These are phyloP conservation scores for Euwallacea fornicatus DNA, from an alignment of 1,140 invertebrate species.

Conservation along the genomic window DNA sequence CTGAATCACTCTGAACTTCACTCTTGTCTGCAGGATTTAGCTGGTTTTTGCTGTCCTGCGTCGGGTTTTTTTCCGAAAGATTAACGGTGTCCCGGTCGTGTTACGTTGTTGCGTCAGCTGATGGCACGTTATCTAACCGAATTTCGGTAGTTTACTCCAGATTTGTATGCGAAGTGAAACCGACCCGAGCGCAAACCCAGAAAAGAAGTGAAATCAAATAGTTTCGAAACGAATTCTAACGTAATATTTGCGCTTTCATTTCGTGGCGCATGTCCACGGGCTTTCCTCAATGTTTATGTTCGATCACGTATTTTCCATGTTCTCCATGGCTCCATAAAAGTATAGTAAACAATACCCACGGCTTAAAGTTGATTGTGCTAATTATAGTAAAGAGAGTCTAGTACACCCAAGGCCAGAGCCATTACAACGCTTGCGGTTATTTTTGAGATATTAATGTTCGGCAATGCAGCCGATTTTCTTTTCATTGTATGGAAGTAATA, in stretches of 20 bases:
- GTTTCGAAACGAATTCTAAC: conserved; percentile 15
- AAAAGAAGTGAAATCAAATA: conserved; percentile 24
- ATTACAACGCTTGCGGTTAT: conserved; percentile 24
- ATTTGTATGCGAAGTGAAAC: conserved; percentile 25
- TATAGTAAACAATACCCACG: neutral
- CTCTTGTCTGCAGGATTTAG: neutral
- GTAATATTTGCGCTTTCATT: conserved; percentile 17
- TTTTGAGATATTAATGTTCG: conserved; percentile 23
- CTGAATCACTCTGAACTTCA: conserved; percentile 23
- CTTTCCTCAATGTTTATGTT: too few relatives aligned
- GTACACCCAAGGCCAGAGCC: conserved; percentile 37
- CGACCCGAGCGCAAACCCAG: conserved; percentile 9
- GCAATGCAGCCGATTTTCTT: conserved; percentile 22
- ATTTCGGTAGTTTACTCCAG: conserved; percentile 23
- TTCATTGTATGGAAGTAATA: conserved; percentile 19
- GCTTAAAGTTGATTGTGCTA: conserved; percentile 41
- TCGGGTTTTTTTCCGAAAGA: neutral
- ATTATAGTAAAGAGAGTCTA: conserved; percentile 39
- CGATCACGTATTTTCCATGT: too few relatives aligned
- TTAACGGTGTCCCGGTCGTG: too few relatives aligned
- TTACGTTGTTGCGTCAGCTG: neutral
- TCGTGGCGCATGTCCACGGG: neutral
- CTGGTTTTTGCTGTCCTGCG: neutral
- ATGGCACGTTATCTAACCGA: conserved; percentile 1
- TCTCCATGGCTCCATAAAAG: too few relatives aligned